Evolutionary conservation across 2,797 vertebrate genomes (phyloP), one percentile per base, ranked within the genome.

Genomic region (Falco cherrug): DNA sequence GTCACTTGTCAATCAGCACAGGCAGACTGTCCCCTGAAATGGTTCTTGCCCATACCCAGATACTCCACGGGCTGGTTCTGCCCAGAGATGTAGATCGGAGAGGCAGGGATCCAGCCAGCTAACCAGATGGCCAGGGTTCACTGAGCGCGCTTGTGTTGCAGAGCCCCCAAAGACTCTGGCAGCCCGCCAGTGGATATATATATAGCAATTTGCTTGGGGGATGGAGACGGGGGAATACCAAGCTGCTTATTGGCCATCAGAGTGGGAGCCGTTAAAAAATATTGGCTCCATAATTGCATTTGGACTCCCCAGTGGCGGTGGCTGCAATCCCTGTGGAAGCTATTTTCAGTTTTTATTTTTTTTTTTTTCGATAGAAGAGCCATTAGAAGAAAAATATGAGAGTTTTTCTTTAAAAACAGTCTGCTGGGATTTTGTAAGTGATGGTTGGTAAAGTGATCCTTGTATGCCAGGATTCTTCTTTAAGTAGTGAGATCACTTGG

Each of bases 221-320:
- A 85, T 95, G 87, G 88, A 93, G 84, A 85, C 0, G 2, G 80
- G 85, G 93, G 69, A 95, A 96, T 86, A 95, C 87, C 92, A 75
- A 81, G 90, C 67, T 90, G 80, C 95, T 96, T 93, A 94, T 83
- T 95, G 93, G 95, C 92, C 73, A 87, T 92, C 89, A 73, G 90
- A 92, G n/a, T 79, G 84, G 92, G 92, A 96, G 29, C 76, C 4
- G 48, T 90, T 96, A 89, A 89, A 96, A 94, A 91, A 70, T 84
- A 84, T 84, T 97, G 93, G 89, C 95, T 90, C 68, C 43, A 39
- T 96, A 97, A 96, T 92, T 96, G 94, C 94, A 90, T 95, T 96
- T 93, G 78, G 73, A 33, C 53, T 95, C 78, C 94, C 87, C 67
- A 84, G 76, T 80, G 93, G 45, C 19, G 3, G 63, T 74, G 70